These are phyloP conservation scores for Oreochromis tanganicae DNA, from an alignment of 2,113 vertebrate genomes.

Conservation along the genomic window DNA sequence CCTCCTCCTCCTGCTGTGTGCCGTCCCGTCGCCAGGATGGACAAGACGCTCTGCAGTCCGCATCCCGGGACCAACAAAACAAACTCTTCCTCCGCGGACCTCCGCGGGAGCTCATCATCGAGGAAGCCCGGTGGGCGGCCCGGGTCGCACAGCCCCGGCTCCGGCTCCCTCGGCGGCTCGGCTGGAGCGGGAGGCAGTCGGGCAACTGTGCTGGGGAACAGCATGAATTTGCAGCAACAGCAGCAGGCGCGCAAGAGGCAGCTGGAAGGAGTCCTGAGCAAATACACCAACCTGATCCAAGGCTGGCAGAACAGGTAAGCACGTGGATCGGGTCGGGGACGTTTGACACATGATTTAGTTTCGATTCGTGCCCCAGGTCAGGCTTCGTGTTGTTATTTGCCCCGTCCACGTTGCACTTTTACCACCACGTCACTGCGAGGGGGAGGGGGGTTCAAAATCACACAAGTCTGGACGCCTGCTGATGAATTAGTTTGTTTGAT, in stretches of 20 bases:
- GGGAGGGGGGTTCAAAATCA: neutral
- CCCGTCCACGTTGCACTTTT: conserved; percentile 67
- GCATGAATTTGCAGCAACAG: conserved; percentile 54
- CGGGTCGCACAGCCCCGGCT: conserved; percentile 76
- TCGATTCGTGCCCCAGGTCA: neutral
- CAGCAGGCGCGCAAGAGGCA: conserved; percentile 65
- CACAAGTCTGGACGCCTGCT: neutral
- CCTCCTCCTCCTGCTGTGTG: neutral
- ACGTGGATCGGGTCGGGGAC: neutral
- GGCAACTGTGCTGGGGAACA: conserved; percentile 62
- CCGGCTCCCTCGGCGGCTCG: conserved; percentile 70
- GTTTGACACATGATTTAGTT: neutral
- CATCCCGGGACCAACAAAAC: conserved; percentile 48
- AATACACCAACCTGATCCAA: conserved; percentile 97
- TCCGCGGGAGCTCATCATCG: conserved; percentile 54
- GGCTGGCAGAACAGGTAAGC: conserved; percentile 97
- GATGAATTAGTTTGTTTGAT: neutral
- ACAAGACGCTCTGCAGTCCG: conserved; percentile 61
- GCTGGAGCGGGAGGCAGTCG: conserved; percentile 61
- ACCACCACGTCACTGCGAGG: conserved; percentile 36
- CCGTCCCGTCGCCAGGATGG: conserved; percentile 66
- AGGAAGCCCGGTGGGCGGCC: conserved; percentile 59
- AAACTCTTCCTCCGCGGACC: conserved; percentile 53
- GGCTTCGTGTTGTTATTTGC: conserved; percentile 44
- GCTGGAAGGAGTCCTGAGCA: conserved; percentile 90